Base-by-base conservation (phyloP, 2,888 invertebrate genomes). In the Cheilosia urbana region DNA sequence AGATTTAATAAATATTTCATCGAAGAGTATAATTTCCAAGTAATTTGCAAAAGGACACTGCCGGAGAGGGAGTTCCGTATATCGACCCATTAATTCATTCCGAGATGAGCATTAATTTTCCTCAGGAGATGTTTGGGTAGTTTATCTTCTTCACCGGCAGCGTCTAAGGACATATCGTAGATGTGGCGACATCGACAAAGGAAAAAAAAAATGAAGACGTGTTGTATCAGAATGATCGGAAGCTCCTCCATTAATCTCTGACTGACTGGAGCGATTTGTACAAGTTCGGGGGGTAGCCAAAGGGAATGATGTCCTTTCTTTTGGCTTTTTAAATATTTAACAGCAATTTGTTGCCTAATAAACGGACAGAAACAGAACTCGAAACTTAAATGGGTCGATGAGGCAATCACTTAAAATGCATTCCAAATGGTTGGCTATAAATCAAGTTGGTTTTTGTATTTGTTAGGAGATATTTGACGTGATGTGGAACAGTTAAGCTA, bases 171-270 rank as follows among this genome's bases (percentile, higher is more conserved):
- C 65, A 77, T 40, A 37, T 45, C 15, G 15, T 47, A 45, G 55
- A 68, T 77, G 82, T 76, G 80, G 77, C 82, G 81, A 77, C 73
- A 69, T 51, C 71, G 58, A 75, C 51, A 77, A 77, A 66, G 68
- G 60, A 62, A 60, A 75, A 57, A 78, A 80, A 81, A 88, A 88
- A 87, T 88, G 81, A 87, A 88, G 87, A 87, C 87, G 88, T 88
- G 87, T 88, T 88, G 87, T 88, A 88, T 88, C 88, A 81, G 83
- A 87, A 78, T 87, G 76, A 88, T 87, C 88, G 85, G 85, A 85
- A 68, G 68, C 30, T 72, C 34, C 47, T 53, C 72, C 84, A 87
- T 87, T 87, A 87, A 87, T 85, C 76, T 85, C 51, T 62, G 51
- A 65, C 60, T 62, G 51, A 79, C 62, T 75, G 27, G 42, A 68